Conservation (phyloP, 2,113 vertebrate species). For the Carollia perspicillata region DNA sequence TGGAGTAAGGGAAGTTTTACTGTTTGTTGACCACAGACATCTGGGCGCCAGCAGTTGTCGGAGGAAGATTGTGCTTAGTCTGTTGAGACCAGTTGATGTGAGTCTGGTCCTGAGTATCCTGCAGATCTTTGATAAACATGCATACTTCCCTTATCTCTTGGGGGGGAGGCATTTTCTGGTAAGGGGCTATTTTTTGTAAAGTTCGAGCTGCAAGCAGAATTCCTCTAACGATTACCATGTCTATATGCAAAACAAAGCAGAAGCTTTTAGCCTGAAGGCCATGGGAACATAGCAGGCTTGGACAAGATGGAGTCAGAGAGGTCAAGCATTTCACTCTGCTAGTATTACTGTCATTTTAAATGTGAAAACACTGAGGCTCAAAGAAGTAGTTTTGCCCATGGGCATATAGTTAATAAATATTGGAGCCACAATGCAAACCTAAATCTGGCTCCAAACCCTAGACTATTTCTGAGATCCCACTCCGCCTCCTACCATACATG, state of each 20-base stretch:
- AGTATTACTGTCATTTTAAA: background rate
- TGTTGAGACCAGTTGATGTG: background rate
- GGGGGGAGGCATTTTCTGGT: background rate
- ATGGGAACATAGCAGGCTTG: background rate
- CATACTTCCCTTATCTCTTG: background rate
- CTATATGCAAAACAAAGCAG: background rate
- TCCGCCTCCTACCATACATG: background rate
- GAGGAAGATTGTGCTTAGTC: background rate
- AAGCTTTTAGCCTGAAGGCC: background rate
- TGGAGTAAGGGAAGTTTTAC: background rate
- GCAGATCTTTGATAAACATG: background rate
- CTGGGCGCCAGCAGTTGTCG: background rate
- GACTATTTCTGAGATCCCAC: background rate
- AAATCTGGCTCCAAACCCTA: background rate
- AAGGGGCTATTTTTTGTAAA: no score
- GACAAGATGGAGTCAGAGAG: background rate
- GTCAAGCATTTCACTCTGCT: background rate
- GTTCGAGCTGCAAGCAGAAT: background rate
- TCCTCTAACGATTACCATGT: background rate
- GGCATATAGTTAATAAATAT: background rate
- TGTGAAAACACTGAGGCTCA: background rate
- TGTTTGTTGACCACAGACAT: background rate
- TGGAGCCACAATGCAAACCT: background rate
- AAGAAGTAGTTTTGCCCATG: background rate
- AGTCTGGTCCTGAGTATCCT: background rate